Evolutionary conservation across 1,140 invertebrate genomes (phyloP), one percentile per base, ranked within the genome.

Genomic region (Sitophilus oryzae): DNA sequence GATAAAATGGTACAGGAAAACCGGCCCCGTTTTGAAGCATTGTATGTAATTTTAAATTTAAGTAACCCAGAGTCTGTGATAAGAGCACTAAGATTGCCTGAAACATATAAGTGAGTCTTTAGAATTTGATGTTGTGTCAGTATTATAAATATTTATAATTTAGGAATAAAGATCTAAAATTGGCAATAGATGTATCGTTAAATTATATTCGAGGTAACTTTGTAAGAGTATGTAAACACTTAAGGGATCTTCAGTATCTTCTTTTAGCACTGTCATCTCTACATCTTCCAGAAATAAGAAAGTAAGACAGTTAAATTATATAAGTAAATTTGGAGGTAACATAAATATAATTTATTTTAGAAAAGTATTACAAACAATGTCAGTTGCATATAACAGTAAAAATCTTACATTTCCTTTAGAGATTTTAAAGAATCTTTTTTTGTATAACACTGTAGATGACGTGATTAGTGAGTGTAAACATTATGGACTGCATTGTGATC

Each of bases 11-110:
- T 69, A 35, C 51, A 11, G 21, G 56, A 70, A 49, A 59, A 58
- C 22, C 66, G 76, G 56, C 38, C 57, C 22, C 40, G 70, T 54
- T 74, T 77, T 66, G 82, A 84, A 65, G 73, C 74, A 37, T 62
- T 82, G 9, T 82, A 83, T 62, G 67, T 83, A 48, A 62, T 83
- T 23, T 72, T 79, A 49, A 77, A 82, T 69, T 69, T 82, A 53
- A 76, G 79, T 34, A 69, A 81, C 68, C n/a, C 61, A 0, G 69
- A 72, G 42, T 73, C 76, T 19, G 64, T 82, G 37, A 65, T 57
- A 43, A 73, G 80, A 61, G 75, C 73, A 61, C 56, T 81, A 44
- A 69, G 18, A 1, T 61, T 77, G 20, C 58, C 69, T 4, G 8
- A 49, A 38, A 46, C 59, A 55, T 66, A 71, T 42, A 71, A 65